A percentile compares a stretch with the other conserved stretches of the same genome.
phyloP scores from a whole-genome alignment of 2,113 vertebrate species.

The Meles meles region DNA sequence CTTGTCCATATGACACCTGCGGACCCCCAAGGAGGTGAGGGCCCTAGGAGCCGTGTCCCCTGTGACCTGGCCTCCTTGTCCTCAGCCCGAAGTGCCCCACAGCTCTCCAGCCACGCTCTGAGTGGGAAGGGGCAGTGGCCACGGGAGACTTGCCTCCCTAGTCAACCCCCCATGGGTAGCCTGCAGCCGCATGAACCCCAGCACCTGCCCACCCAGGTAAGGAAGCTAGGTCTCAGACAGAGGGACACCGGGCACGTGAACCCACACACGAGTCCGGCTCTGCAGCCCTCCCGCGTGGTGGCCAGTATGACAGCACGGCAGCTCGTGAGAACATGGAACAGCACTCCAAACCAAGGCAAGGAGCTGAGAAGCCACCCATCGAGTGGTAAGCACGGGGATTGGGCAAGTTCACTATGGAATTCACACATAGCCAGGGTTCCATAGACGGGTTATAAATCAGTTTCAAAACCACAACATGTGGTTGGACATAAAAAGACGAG shows the following conservation, averaged over 20 bases:
- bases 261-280: rapidly evolving
- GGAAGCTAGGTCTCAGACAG: neutral
- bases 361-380: neutral
- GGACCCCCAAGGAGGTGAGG: neutral
- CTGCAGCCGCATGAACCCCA: too few species aligned
- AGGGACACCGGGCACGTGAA: rapidly evolving
- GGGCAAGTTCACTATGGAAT: neutral
- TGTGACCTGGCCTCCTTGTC: neutral
- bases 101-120: neutral
- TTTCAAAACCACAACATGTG: neutral
- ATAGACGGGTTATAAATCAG: rapidly evolving
- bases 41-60: neutral
- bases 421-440: neutral
- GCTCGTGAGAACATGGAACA: neutral
- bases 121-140: neutral
- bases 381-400: rapidly evolving
- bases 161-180: neutral
- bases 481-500: too few species aligned
- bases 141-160: neutral
- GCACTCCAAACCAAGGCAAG: neutral
- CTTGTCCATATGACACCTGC: neutral
- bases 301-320: neutral
- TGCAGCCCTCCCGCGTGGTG: neutral
- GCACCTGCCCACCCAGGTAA: neutral
- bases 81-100: neutral